Evolutionary conservation across 53 echinoderm and acorn worm genomes (phyloP).

Genomic region (Hippasteria phrygiana): DNA sequence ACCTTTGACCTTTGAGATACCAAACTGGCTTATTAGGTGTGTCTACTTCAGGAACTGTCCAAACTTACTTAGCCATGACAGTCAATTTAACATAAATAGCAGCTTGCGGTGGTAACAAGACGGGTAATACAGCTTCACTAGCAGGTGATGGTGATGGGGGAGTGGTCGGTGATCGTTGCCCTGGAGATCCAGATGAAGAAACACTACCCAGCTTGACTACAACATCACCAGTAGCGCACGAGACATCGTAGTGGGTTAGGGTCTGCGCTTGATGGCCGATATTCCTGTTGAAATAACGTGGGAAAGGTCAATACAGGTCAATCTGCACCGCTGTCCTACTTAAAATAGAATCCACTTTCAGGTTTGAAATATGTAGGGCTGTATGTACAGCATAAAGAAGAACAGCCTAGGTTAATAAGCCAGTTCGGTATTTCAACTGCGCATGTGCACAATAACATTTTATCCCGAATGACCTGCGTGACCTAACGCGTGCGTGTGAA

Average conservation of each 20-base stretch:
- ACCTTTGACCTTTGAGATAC: no score
- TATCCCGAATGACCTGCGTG: no score
- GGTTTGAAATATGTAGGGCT: no score
- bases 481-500: no score
- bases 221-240: constrained; percentile 48
- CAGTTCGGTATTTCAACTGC: no score
- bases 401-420: no score
- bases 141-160: neutral
- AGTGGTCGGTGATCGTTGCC: constrained; percentile 1
- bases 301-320: neutral
- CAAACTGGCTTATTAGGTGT: no score
- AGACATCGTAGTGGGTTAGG: constrained; percentile 26
- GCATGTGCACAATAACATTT: no score
- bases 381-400: no score
- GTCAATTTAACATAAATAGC: neutral
- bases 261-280: neutral
- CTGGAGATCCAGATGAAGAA: neutral
- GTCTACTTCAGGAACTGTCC: neutral
- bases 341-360: no score
- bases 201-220: neutral
- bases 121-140: neutral
- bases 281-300: constrained; percentile 11
- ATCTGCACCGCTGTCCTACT: neutral
- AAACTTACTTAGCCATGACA: constrained; percentile 40
- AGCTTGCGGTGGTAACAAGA: constrained; percentile 4